Evolutionary conservation across 2,797 vertebrate species (phyloP).

Genomic region (Enteromius unitaeniatus): DNA sequence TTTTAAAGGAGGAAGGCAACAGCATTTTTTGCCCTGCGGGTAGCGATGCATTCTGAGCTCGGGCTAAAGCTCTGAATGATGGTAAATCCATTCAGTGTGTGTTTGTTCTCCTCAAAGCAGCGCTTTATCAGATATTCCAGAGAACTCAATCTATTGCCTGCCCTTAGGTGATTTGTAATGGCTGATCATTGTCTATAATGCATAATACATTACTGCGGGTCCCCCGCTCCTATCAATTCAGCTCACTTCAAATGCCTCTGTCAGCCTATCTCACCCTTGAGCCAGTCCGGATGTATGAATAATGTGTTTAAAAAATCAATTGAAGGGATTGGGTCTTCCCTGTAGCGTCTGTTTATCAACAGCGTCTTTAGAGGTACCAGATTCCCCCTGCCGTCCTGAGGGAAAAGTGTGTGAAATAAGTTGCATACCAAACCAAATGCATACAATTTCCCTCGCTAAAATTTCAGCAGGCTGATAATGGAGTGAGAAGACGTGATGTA

Average conservation of each 20-base stretch:
- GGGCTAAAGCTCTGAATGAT: conserved; percentile 60
- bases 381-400: conserved; percentile 53
- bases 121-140: conserved; percentile 63
- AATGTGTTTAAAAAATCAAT: conserved; percentile 66
- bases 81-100: conserved; percentile 66
- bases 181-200: conserved; percentile 67
- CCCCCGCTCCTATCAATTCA: conserved; percentile 52
- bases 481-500: conserved; percentile 29
- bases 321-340: conserved; percentile 63
- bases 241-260: conserved; percentile 60
- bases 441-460: conserved; percentile 33
- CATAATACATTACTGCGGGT: conserved; percentile 65
- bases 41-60: conserved; percentile 57
- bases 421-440: conserved; percentile 42
- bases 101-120: conserved; percentile 65
- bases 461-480: conserved; percentile 21
- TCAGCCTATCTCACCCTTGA: conserved; percentile 59
- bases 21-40: conserved; percentile 57
- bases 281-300: conserved; percentile 66
- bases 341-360: conserved; percentile 65
- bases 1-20: conserved; percentile 51
- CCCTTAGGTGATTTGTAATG: conserved; percentile 65
- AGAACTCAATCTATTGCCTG: conserved; percentile 67
- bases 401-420: conserved; percentile 45
- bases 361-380: conserved; percentile 55